phyloP scores from a whole-genome alignment of 2,888 invertebrate genomes.

The Pyrrhia umbra region DNA sequence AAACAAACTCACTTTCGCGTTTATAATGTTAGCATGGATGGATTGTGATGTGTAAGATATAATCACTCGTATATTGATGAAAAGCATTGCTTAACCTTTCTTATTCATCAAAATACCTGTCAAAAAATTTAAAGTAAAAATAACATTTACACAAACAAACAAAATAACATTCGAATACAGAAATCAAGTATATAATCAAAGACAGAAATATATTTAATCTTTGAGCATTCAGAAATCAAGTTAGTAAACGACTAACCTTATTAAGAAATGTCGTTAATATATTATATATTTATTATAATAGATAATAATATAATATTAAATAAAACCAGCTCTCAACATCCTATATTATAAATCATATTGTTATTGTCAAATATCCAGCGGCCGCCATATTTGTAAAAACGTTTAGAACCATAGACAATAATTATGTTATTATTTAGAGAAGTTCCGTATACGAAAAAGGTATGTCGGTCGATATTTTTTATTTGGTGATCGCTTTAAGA shows the following conservation, averaged over 20 bases:
- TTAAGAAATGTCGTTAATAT: conserved; percentile 5
- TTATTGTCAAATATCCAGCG: conserved; percentile 16
- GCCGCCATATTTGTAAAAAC: conserved; percentile 19
- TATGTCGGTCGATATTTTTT: background rate
- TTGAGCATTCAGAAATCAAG: background rate
- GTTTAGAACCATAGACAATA: conserved; percentile 33
- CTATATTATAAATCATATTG: conserved; percentile 36
- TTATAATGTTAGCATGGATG: too few relatives aligned
- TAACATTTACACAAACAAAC: too few relatives aligned
- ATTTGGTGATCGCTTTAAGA: background rate
- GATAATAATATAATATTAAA: background rate
- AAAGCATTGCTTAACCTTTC: too few relatives aligned
- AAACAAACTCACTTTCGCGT: too few relatives aligned
- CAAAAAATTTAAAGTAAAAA: too few relatives aligned
- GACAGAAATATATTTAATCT: background rate
- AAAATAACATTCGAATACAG: too few relatives aligned
- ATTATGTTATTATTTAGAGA: conserved; percentile 9
- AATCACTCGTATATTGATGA: too few relatives aligned
- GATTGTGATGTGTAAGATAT: too few relatives aligned
- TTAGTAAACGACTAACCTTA: background rate
- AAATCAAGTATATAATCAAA: too few relatives aligned
- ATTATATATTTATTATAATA: conserved; percentile 17
- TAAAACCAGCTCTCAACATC: conserved; percentile 24
- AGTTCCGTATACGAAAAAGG: conserved; percentile 41
- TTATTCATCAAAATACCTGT: too few relatives aligned